Conservation (phyloP, 2,888 invertebrate genomes). For the Apantesis nais region DNA sequence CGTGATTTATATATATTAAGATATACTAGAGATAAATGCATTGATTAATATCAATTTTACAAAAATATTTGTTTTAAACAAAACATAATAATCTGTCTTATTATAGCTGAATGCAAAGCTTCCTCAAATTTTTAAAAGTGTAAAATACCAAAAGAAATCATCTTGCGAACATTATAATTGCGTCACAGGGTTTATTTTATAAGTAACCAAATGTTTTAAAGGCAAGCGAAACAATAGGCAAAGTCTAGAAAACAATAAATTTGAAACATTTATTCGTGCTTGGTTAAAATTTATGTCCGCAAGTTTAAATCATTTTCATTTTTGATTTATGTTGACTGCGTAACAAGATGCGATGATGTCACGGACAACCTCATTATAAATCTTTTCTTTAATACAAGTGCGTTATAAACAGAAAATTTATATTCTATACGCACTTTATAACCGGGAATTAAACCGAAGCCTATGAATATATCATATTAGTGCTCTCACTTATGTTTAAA, state of each 20-base stretch:
- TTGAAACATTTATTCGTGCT: neutral
- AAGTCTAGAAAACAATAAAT: neutral
- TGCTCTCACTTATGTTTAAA: slow-evolving; percentile 2
- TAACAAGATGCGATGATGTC: slow-evolving; percentile 34
- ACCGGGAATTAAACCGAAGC: neutral
- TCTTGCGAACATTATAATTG: neutral
- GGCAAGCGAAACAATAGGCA: neutral
- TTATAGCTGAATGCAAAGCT: too few relatives aligned
- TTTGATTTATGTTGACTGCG: slow-evolving; percentile 28
- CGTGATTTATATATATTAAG: too few relatives aligned
- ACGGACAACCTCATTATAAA: slow-evolving; percentile 23
- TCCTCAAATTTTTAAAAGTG: neutral
- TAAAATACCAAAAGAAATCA: neutral
- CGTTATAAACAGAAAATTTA: slow-evolving; percentile 31
- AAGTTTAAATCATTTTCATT: neutral
- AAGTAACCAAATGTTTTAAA: neutral
- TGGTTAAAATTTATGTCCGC: too few relatives aligned
- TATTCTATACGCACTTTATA: slow-evolving; percentile 27
- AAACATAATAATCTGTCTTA: too few relatives aligned
- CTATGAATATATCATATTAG: slow-evolving; percentile 6
- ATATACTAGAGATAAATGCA: too few relatives aligned
- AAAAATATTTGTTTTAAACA: too few relatives aligned
- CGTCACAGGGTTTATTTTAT: neutral
- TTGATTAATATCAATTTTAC: too few relatives aligned
- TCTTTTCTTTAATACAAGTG: slow-evolving; percentile 27